Base-by-base conservation (phyloP, 2,113 vertebrate species). In the Syngnathus typhle region DNA sequence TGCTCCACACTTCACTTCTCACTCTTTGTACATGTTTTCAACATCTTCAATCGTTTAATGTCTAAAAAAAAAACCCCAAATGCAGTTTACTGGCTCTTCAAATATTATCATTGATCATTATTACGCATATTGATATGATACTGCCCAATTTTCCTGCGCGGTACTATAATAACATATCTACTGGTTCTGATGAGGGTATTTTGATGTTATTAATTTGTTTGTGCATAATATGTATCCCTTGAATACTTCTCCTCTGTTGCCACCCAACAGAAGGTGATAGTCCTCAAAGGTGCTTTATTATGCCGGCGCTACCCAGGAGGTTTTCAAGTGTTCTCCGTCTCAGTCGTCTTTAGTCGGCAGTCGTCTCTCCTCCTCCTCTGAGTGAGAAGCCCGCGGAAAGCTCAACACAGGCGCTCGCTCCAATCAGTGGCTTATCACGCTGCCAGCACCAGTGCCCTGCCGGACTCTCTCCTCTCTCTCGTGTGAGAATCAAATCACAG, bases 281-380 rank as follows among this genome's bases (percentile, higher is more conserved):
- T 52, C n/a, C 5, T 27, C 41, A 44, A 23, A 61, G 38, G 38
- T 21, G 36, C 58, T 4, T 9, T 76, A 77, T 76, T 86, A 77
- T 67, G 65, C 72, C 43, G 68, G 27, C 76, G 41, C 6, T 8
- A 44, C 21, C 76, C 78, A 70, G 61, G 78, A 84, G 85, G 88
- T 88, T 85, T 84, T 81, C 75, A 82, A 76, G 78, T 83, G 84
- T 78, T 88, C 86, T 88, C 81, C 70, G 18, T 39, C 58, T 88
- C 79, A 70, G 16, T 61, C n/a, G 12, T 46, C 13, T 23, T 62
- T 62, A 21, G 60, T 3, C 41, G 81, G 78, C 79, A 80, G 83
- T 79, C 70, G 84, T 75, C 69, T 75, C 27, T 32, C 27, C 27
- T 32, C 27, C 80, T 73, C 85, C 78, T 80, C 84, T 77, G 55